phyloP scores from a whole-genome alignment of 2,888 invertebrate genomes.

The Andricus quercusramuli region DNA sequence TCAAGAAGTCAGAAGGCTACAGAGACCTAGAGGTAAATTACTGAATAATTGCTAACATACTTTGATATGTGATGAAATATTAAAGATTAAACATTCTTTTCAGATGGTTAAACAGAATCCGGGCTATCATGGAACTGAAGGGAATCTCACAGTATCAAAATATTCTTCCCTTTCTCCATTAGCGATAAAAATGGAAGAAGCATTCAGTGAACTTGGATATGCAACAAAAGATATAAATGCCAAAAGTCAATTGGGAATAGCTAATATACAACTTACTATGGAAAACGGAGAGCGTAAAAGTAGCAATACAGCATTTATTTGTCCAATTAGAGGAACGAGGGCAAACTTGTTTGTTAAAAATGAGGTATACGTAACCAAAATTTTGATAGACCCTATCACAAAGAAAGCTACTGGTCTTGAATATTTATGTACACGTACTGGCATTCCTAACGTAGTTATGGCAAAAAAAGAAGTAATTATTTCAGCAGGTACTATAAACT shows the following conservation, averaged over 20 bases:
- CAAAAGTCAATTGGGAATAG: background rate
- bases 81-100: too few species aligned
- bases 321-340: too few species aligned
- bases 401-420: conserved; percentile 76
- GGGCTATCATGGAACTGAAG: too few species aligned
- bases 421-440: conserved; percentile 63
- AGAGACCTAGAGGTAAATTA: too few species aligned
- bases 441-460: conserved; percentile 68
- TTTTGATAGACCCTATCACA: conserved; percentile 78
- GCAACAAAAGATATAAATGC: conserved; percentile 54
- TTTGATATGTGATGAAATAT: too few species aligned
- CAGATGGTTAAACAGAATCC: conserved; percentile 59
- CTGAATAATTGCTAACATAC: too few species aligned
- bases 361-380: conserved; percentile 78
- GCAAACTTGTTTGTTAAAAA: conserved; percentile 69
- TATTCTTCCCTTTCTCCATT: conserved; percentile 49
- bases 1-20: too few species aligned
- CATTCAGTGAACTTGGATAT: too few species aligned
- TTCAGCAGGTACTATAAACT: conserved; percentile 79
- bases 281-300: conserved; percentile 77
- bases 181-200: too few species aligned
- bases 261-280: conserved; percentile 74
- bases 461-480: conserved; percentile 79
- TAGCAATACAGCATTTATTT: too few species aligned
- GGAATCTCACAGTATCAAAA: too few species aligned